Percentiles rank a stretch among this genome's conserved stretches.
Evolutionary conservation across 2,888 invertebrate genomes (phyloP).

Genomic region (Caenorhabditis japonica): DNA sequence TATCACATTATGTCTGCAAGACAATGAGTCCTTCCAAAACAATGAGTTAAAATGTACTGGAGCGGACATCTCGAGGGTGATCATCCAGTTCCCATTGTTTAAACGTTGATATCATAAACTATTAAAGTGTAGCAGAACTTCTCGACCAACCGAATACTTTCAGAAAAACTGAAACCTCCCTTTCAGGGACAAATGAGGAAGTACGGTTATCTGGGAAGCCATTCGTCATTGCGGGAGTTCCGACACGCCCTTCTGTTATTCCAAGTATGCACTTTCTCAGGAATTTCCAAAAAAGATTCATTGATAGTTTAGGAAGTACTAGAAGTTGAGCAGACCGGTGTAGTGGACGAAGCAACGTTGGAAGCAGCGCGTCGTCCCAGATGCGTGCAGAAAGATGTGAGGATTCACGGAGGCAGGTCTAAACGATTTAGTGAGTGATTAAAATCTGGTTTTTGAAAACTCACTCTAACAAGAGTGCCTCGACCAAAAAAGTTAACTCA

Average conservation of each 20-base stretch:
- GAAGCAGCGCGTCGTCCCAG: slow-evolving; percentile 65
- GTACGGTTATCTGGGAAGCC: slow-evolving; percentile 71
- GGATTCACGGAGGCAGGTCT: slow-evolving; percentile 11
- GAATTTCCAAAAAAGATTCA: not conserved
- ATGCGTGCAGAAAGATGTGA: slow-evolving; percentile 71
- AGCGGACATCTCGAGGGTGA: too few species aligned
- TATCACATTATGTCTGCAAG: too few species aligned
- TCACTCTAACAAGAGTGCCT: too few species aligned
- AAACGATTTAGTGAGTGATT: slow-evolving; percentile 59
- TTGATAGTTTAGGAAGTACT: slow-evolving; percentile 65
- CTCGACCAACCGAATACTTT: too few species aligned
- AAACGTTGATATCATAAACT: too few species aligned
- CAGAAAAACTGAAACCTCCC: too few species aligned
- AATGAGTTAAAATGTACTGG: too few species aligned
- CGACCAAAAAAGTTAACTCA: too few species aligned
- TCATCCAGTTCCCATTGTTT: too few species aligned
- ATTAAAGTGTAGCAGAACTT: too few species aligned
- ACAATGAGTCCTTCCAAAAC: too few species aligned
- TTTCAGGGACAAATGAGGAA: slow-evolving; percentile 69
- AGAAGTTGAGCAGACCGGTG: slow-evolving; percentile 70
- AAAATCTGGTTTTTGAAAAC: not conserved
- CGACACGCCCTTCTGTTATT: slow-evolving; percentile 64
- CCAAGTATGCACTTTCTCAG: slow-evolving; percentile 45
- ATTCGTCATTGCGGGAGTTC: slow-evolving; percentile 67
- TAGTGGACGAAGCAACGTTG: slow-evolving; percentile 68